Evolutionary conservation across 2,888 invertebrate species (phyloP), one percentile per base, ranked within the genome.

Genomic region (Cecidostiba fungosa): DNA sequence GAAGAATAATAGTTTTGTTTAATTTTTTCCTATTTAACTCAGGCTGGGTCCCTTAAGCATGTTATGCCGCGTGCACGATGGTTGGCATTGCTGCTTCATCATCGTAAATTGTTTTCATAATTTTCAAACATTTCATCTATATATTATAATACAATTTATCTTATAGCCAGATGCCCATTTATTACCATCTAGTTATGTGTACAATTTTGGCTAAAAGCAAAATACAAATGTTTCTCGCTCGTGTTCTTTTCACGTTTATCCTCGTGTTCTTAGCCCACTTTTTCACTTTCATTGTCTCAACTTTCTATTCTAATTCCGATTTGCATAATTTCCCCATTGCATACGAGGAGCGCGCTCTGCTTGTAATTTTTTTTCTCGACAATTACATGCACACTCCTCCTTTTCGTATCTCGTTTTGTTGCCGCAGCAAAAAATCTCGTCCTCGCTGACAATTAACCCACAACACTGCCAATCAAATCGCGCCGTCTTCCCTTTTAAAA

Each of bases 1-100:
- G n/a, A n/a, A n/a, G n/a, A n/a, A n/a, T n/a, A n/a, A n/a, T n/a
- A n/a, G n/a, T n/a, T n/a, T n/a, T n/a, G n/a, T n/a, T n/a, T n/a
- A n/a, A n/a, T n/a, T n/a, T n/a, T n/a, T n/a, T n/a, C n/a, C n/a
- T n/a, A n/a, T n/a, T n/a, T n/a, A n/a, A n/a, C n/a, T n/a, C n/a
- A n/a, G n/a, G n/a, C n/a, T n/a, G n/a, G n/a, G n/a, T n/a, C n/a
- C n/a, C n/a, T n/a, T n/a, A n/a, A n/a, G n/a, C 39, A 78, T 50
- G 50, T 78, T 84, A 74, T n/a, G 77, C 50, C 72, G 54, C 70
- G 69, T 76, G 23, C 29, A 72, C 77, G 77, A 2, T 26, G 19
- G 50, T 1, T 16, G 14, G 23, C 36, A 80, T 80, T 72, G 70
- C 59, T 72, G 54, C 43, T 73, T 74, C 16, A 6, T 36, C 76